Percentiles rank a stretch among this genome's conserved stretches.
phyloP scores from a whole-genome alignment of 2,113 vertebrate species.

The Ciconia stormi region DNA sequence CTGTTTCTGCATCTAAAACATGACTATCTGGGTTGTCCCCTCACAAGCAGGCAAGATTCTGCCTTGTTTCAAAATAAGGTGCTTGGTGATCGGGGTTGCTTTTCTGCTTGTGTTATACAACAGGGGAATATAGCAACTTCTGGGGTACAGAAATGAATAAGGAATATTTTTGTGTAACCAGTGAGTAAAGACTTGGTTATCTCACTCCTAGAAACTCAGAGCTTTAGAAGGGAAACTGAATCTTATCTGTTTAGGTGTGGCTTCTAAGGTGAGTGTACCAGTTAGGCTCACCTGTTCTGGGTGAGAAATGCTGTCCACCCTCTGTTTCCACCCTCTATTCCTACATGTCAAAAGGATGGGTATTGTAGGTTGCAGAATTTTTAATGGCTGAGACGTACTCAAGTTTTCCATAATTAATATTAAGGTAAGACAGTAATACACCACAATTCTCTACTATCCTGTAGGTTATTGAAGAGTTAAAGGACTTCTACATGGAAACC shows the following conservation, averaged over 20 bases:
- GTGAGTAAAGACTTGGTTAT: background rate
- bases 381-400: background rate
- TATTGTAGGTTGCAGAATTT: background rate
- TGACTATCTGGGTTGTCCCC: background rate
- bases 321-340: background rate
- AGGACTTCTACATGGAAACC: constrained; percentile 82
- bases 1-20: background rate
- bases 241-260: background rate
- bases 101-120: background rate
- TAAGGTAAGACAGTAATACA: background rate
- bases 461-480: constrained; percentile 84
- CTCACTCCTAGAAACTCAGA: background rate
- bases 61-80: background rate
- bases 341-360: background rate
- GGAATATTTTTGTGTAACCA: background rate
- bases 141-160: background rate
- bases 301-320: background rate
- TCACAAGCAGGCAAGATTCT: background rate
- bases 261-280: background rate
- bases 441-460: background rate
- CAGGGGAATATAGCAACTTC: background rate
- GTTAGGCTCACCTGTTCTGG: background rate
- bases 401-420: background rate
- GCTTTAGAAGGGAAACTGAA: background rate
- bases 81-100: background rate